Conservation (phyloP, 2,888 invertebrate genomes). For the Eupeodes luniger region DNA sequence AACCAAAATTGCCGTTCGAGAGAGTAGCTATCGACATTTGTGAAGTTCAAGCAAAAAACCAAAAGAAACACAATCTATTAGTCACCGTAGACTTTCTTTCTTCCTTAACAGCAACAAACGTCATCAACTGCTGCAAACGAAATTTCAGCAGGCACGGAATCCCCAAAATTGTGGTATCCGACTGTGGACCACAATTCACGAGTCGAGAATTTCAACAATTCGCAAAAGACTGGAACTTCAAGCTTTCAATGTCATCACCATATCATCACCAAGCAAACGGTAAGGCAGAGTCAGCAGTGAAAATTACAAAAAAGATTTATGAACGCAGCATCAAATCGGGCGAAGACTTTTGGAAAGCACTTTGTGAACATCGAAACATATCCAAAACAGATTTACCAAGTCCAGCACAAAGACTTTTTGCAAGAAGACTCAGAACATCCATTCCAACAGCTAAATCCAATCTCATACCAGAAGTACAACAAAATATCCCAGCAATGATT, state of each 20-base stretch:
- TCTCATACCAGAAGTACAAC: not conserved
- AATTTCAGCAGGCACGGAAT: slow-evolving; percentile 20
- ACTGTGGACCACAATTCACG: slow-evolving; percentile 6
- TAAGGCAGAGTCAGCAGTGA: too few species aligned
- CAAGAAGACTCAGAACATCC: slow-evolving; percentile 3
- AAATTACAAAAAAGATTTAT: too few species aligned
- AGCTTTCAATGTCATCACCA: not conserved
- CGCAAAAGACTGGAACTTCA: not conserved
- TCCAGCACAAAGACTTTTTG: slow-evolving; percentile 5
- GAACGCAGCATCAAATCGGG: too few species aligned
- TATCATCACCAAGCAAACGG: too few species aligned
- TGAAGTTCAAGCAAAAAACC: slow-evolving; percentile 5
- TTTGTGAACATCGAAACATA: slow-evolving; percentile 4
- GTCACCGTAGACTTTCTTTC: slow-evolving; percentile 10
- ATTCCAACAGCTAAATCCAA: slow-evolving; percentile 1
- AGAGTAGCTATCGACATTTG: not conserved
- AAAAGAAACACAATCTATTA: slow-evolving; percentile 13
- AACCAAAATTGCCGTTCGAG: slow-evolving; percentile 4
- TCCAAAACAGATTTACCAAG: not conserved
- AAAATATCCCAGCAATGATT: not conserved
- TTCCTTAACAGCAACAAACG: not conserved
- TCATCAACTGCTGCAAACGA: slow-evolving; percentile 23
- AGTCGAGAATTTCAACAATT: not conserved
- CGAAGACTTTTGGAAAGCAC: not conserved
- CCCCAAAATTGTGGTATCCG: slow-evolving; percentile 9